Base-by-base conservation (phyloP, 2,888 invertebrate genomes). In the Lycaena phlaeas region DNA sequence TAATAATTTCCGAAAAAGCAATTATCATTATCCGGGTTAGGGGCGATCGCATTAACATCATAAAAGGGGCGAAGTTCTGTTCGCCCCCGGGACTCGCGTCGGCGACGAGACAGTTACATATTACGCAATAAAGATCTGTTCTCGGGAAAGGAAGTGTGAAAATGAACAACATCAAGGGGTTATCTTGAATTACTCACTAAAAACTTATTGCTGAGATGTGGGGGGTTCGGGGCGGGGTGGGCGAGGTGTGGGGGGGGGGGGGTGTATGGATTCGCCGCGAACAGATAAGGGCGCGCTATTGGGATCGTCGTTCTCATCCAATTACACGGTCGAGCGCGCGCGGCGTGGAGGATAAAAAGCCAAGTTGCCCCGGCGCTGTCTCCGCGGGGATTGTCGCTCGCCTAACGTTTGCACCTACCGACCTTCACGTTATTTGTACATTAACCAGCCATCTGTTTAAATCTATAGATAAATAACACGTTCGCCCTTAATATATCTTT, bases 101-200 rank as follows among this genome's bases (percentile, higher is more conserved):
- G 74, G 65, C 75, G 68, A 67, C 55, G 73, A 79, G 81, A 82
- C 81, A 79, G 78, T 78, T 79, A 82, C 82, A 78, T 81, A 82
- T 82, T 82, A 78, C 75, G 81, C 81, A 77, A 84, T 84, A 82
- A 82, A 81, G 79, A 81, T 77, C 84, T 82, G 84, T 84, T 82
- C 82, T 84, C 84, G 84, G 78, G 76, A 77, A 82, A 82, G 84
- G 82, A 84, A 82, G 82, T 84, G 84, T 84, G 82, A 84, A 84
- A 84, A 82, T 84, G 82, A 84, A 79, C 81, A 81, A 81, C 82
- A 81, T 81, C 75, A 82, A 82, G 81, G 82, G 84, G 82, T 82
- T 84, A 84, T 84, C 82, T 82, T 79, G 77, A 82, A 84, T 82
- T 82, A 81, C 82, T 82, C 82, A 81, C 82, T 82, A 82, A 82